Base-by-base conservation (phyloP, 2,113 vertebrate species). In the Pelecanus crispus region DNA sequence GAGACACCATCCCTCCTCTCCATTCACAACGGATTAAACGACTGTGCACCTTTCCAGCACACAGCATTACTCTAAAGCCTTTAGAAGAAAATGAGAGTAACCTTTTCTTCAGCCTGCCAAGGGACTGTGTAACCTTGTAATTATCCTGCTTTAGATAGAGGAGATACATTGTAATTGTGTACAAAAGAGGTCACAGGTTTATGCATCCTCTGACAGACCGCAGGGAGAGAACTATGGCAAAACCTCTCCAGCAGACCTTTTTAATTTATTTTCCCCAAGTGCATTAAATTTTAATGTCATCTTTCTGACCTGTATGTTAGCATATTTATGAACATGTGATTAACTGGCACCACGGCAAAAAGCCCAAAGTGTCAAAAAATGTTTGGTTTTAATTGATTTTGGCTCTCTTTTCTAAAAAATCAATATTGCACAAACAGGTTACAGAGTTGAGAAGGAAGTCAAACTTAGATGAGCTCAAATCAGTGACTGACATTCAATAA, bases 81-180 rank as follows among this genome's bases (percentile, higher is more conserved):
- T 88, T 80, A 73, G 91, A 97, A 97, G 94, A 92, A 98, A 98
- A 97, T 95, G 90, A 97, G 95, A 97, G 61, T 94, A 98, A 98
- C 96, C 96, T 96, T 97, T 98, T 95, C 97, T 97, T 97, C 94
- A 96, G 92, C 92, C 96, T 98, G 96, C 93, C 97, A 97, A 97
- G 83, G 90, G 89, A 97, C 97, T 94, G 74, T 53, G 42, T 97
- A 98, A 98, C 96, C 97, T 97, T 98, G 94, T 97, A 98, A 98
- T 98, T 98, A 98, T 94, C 95, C 8, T 3, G 94, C 97, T 97
- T 97, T 95, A 97, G 97, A 98, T 83, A 96, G 96, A 98, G 78
- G 92, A 97, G 97, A 98, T 98, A 97, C 88, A 97, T 97, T 98
- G 98, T 97, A 98, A 97, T 95, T 97, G 97, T 97, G 94, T 97